These are phyloP conservation scores for Halocynthia aurantium DNA, from an alignment of 23 tunicate species.

Conservation along the genomic window DNA sequence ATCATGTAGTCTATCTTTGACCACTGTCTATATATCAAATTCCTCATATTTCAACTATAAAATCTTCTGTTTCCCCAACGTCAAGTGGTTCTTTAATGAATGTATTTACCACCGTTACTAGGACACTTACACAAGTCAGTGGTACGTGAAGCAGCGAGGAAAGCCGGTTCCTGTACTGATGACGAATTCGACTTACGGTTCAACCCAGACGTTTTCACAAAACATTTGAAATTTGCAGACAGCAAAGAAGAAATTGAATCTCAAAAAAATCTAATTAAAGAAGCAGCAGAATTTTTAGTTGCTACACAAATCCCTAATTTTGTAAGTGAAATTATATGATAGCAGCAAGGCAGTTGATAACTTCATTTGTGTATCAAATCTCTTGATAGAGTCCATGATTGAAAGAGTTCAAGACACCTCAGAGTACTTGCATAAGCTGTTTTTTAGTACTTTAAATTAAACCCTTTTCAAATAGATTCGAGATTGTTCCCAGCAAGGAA, in stretches of 20 bases:
- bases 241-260: conserved; percentile 57
- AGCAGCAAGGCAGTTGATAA: neutral
- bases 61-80: too few species aligned
- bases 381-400: too few species aligned
- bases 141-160: conserved; percentile 35
- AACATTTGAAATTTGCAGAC: conserved; percentile 33
- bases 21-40: too few species aligned
- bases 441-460: too few species aligned
- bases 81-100: too few species aligned
- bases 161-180: conserved; percentile 78
- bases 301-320: conserved; percentile 81
- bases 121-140: conserved; percentile 8
- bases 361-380: neutral
- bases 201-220: conserved; percentile 85
- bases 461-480: conserved; percentile 34
- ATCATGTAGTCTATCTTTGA: too few species aligned
- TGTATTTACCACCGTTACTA: neutral
- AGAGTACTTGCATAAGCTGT: too few species aligned
- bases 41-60: too few species aligned
- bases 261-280: conserved; percentile 52
- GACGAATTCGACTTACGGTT: conserved; percentile 88
- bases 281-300: conserved; percentile 76
- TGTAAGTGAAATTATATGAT: conserved; percentile 32
- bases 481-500: conserved; percentile 73
- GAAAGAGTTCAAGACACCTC: too few species aligned